A percentile compares a stretch with the other conserved stretches of the same genome.
Evolutionary conservation across 1,140 invertebrate species (phyloP).

Genomic region (Drosophila jambulina): DNA sequence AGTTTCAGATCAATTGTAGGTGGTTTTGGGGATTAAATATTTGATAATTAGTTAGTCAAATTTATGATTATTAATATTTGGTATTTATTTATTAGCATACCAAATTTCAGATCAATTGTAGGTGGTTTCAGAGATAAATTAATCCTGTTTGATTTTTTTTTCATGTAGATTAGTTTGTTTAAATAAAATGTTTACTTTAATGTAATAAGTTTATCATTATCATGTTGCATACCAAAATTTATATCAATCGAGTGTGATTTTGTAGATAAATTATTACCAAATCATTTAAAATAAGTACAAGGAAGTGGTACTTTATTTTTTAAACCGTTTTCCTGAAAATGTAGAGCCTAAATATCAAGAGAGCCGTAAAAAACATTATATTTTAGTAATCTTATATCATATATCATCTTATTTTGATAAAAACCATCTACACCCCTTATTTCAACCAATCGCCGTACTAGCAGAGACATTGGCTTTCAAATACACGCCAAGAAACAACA

Average conservation of each 20-base stretch:
- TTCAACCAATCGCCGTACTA: constrained; percentile 30
- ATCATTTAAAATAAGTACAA: not conserved
- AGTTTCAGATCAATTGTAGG: not conserved
- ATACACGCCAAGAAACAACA: constrained; percentile 39
- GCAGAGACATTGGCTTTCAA: constrained; percentile 59
- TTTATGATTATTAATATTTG: no score
- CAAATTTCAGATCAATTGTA: not conserved
- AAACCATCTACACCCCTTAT: constrained; percentile 30
- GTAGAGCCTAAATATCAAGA: not conserved
- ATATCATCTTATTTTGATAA: not conserved
- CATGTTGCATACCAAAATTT: not conserved
- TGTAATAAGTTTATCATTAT: not conserved
- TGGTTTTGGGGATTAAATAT: no score
- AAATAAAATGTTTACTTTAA: not conserved
- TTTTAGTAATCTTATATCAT: not conserved
- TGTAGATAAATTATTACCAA: not conserved
- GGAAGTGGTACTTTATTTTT: not conserved
- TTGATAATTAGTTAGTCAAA: not conserved
- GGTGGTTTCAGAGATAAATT: no score
- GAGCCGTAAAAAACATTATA: not conserved
- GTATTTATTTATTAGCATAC: not conserved
- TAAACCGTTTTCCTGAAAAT: not conserved
- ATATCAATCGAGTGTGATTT: not conserved
- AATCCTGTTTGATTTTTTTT: not conserved
- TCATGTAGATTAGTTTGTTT: accelerated